Conservation (phyloP, 1,140 invertebrate species). For the Olivierus martensii region DNA sequence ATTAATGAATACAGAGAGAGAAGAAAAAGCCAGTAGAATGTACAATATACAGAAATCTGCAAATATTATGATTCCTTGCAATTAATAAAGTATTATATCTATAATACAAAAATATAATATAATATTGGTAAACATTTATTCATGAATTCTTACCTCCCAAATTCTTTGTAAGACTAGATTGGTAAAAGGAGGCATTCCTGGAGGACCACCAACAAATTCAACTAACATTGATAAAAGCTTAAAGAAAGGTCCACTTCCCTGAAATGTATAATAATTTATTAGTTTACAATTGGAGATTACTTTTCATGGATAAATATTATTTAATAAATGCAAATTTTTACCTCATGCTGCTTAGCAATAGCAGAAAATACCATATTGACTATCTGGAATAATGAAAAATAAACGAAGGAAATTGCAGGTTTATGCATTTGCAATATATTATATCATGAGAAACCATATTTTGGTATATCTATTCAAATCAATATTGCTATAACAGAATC, state of each 20-base stretch:
- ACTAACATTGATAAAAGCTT: slow-evolving; percentile 51
- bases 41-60: too few relatives aligned
- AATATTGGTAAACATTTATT: too few relatives aligned
- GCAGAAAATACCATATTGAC: slow-evolving; percentile 77
- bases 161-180: slow-evolving; percentile 70
- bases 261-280: slow-evolving; percentile 11
- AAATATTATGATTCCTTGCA: too few relatives aligned
- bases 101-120: too few relatives aligned
- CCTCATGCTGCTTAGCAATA: slow-evolving; percentile 75
- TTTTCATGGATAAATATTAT: slow-evolving; percentile 30
- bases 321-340: slow-evolving; percentile 29
- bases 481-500: too few relatives aligned
- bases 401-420: background rate
- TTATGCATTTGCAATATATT: too few relatives aligned
- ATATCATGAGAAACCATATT: too few relatives aligned
- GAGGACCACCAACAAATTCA: slow-evolving; percentile 39
- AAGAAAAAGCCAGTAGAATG: too few relatives aligned
- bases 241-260: slow-evolving; percentile 69
- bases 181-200: slow-evolving; percentile 73
- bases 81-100: too few relatives aligned
- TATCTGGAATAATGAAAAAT: slow-evolving; percentile 35
- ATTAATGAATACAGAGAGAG: too few relatives aligned
- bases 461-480: too few relatives aligned
- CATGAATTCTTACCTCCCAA: slow-evolving; percentile 63
- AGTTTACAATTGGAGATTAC: background rate